These are phyloP conservation scores for Nycticebus coucang DNA, from an alignment of 2,113 vertebrate species.

Conservation along the genomic window DNA sequence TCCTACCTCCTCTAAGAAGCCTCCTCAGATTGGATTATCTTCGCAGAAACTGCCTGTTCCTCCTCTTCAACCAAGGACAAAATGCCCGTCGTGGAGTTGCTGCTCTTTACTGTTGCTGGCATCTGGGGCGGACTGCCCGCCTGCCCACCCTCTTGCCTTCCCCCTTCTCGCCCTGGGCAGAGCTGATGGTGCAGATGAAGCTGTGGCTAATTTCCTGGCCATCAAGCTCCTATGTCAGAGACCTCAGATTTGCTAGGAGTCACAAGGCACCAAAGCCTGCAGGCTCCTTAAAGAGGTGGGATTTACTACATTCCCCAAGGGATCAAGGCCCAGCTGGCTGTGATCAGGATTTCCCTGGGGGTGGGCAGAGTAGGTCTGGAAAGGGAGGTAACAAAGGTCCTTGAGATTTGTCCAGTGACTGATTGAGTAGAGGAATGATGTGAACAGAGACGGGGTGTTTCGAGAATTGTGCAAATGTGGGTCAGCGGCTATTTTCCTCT, in stretches of 20 bases:
- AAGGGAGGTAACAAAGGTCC: constrained; percentile 69
- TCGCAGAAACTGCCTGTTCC: neutral
- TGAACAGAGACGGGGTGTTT: neutral
- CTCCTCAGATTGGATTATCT: neutral
- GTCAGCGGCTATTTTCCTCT: neutral
- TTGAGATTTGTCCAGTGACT: constrained; percentile 74
- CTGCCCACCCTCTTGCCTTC: no score
- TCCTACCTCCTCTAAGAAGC: neutral
- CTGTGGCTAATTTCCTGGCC: constrained; percentile 70
- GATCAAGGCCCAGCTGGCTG: constrained; percentile 75
- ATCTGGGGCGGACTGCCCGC: neutral
- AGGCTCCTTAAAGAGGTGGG: constrained; percentile 73
- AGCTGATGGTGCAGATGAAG: neutral
- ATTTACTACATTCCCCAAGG: constrained; percentile 82
- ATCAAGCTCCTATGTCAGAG: constrained; percentile 61
- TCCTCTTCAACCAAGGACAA: neutral
- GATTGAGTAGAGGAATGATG: constrained; percentile 8
- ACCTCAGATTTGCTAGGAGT: constrained; percentile 51
- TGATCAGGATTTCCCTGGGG: constrained; percentile 73
- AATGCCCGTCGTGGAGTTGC: neutral
- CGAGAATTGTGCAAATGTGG: neutral
- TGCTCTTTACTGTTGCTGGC: neutral
- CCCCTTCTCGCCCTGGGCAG: neutral
- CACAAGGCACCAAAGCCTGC: constrained; percentile 68
- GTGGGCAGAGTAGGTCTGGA: constrained; percentile 72